These are phyloP conservation scores for Onychostruthus taczanowskii DNA, from an alignment of 2,113 vertebrate species.

Conservation along the genomic window DNA sequence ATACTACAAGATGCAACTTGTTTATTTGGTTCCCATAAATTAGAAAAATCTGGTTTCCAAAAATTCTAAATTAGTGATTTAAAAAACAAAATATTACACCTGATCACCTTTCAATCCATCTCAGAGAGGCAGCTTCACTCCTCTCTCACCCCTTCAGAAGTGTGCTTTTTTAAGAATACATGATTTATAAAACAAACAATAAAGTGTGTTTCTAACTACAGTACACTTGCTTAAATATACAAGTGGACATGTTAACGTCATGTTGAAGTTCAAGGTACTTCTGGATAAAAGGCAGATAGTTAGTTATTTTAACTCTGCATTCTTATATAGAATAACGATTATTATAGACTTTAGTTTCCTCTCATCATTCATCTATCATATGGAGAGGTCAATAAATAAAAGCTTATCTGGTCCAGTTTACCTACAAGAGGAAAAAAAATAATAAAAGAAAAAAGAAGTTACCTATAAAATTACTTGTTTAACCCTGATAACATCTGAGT, in stretches of 20 bases:
- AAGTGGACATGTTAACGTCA: slow-evolving; percentile 64
- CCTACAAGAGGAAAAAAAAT: slow-evolving; percentile 40
- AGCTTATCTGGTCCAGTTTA: slow-evolving; percentile 65
- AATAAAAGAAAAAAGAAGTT: slow-evolving; percentile 43
- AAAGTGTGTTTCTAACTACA: slow-evolving; percentile 24
- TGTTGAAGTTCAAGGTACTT: slow-evolving; percentile 71
- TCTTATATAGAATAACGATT: slow-evolving; percentile 52
- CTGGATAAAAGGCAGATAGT: slow-evolving; percentile 71
- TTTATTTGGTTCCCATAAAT: slow-evolving; percentile 74
- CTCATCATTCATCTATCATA: neutral
- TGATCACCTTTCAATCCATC: slow-evolving; percentile 31
- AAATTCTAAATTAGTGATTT: slow-evolving; percentile 59
- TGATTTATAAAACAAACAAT: slow-evolving; percentile 46
- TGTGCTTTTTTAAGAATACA: slow-evolving; percentile 73
- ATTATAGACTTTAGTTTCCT: slow-evolving; percentile 53
- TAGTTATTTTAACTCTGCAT: slow-evolving; percentile 56
- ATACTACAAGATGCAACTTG: slow-evolving; percentile 53
- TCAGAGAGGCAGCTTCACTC: slow-evolving; percentile 27
- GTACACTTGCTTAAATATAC: slow-evolving; percentile 49
- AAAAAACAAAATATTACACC: slow-evolving; percentile 62
- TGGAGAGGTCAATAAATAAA: slow-evolving; percentile 63
- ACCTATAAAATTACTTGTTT: slow-evolving; percentile 60
- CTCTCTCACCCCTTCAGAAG: slow-evolving; percentile 53
- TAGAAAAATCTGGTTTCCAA: slow-evolving; percentile 74
- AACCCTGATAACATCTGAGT: slow-evolving; percentile 64